phyloP scores from a whole-genome alignment of 2,797 vertebrate species.

The Chaetophractus vellerosus region DNA sequence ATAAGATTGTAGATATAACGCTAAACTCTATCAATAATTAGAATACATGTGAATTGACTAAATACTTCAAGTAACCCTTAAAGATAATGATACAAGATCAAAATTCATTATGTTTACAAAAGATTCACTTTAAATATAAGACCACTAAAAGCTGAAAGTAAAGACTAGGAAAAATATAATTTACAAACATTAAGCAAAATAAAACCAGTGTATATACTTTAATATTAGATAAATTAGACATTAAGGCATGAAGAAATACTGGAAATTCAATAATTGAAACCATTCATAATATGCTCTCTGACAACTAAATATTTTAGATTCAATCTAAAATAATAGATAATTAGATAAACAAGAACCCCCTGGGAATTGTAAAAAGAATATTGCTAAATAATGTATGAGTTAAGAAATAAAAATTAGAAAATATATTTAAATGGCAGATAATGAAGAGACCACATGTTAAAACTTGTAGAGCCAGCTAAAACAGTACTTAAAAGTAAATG shows the following conservation, averaged over 20 bases:
- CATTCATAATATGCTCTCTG: neutral
- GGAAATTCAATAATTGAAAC: neutral
- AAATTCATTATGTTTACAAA: neutral
- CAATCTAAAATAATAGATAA: neutral
- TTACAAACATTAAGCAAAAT: too few relatives aligned
- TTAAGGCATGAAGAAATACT: neutral
- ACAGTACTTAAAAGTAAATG: too few relatives aligned
- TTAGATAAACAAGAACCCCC: neutral
- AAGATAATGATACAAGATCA: neutral
- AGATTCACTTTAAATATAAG: neutral
- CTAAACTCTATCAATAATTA: neutral
- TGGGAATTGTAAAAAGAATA: neutral
- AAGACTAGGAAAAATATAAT: neutral
- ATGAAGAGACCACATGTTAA: too few relatives aligned
- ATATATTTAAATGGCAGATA: too few relatives aligned
- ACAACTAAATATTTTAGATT: neutral
- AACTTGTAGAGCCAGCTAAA: too few relatives aligned
- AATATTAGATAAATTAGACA: neutral
- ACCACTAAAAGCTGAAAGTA: neutral
- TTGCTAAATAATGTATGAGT: neutral
- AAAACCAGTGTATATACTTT: neutral
- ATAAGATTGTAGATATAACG: neutral
- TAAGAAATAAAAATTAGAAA: neutral
- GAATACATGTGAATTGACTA: neutral
- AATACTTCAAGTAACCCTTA: neutral